Conservation (phyloP, 1,140 invertebrate genomes). For the Hypsibius dujardini region DNA sequence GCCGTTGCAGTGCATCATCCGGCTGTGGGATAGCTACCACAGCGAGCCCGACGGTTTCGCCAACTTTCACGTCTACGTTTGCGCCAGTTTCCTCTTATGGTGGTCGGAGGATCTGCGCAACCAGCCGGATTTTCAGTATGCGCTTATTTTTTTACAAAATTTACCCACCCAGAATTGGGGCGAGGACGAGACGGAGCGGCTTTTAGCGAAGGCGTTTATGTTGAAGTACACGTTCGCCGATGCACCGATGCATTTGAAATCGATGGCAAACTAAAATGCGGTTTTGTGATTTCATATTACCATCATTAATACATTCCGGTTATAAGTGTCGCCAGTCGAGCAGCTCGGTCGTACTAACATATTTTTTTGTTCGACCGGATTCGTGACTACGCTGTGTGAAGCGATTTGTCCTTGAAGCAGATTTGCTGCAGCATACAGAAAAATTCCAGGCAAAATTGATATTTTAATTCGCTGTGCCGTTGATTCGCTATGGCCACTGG, state of each 20-base stretch:
- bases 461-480: too few species aligned
- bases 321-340: too few species aligned
- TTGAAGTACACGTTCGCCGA: slow-evolving; percentile 93
- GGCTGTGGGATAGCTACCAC: slow-evolving; percentile 96
- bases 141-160: slow-evolving; percentile 94
- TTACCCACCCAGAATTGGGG: slow-evolving; percentile 92
- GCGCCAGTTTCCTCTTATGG: slow-evolving; percentile 87
- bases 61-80: slow-evolving; percentile 93
- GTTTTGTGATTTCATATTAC: too few species aligned
- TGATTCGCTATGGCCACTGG: too few species aligned
- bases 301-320: too few species aligned
- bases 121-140: slow-evolving; percentile 83
- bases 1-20: slow-evolving; percentile 86
- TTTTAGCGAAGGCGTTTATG: slow-evolving; percentile 90
- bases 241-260: slow-evolving; percentile 66
- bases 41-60: slow-evolving; percentile 85
- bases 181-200: slow-evolving; percentile 73
- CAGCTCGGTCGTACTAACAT: too few species aligned
- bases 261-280: too few species aligned
- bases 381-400: too few species aligned
- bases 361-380: too few species aligned
- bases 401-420: too few species aligned
- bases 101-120: slow-evolving; percentile 73
- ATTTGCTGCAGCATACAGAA: too few species aligned
- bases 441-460: too few species aligned